Evolutionary conservation across 2,888 invertebrate species (phyloP), one percentile per base, ranked within the genome.

Genomic region (Perdita meconis): DNA sequence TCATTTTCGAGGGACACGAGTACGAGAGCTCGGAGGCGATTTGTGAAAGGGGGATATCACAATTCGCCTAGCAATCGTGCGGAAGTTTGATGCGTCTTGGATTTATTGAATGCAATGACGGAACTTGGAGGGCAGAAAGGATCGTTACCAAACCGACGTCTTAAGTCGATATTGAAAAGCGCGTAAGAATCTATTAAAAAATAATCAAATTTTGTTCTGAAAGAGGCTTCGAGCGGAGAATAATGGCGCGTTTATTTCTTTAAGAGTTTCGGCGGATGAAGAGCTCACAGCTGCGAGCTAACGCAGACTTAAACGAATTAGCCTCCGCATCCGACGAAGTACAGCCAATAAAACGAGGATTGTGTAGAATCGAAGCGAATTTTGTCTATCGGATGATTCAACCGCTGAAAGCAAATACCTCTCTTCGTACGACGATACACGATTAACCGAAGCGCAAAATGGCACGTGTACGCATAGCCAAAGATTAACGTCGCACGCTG

Each of bases 1-100:
- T 80, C 77, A 81, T 68, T 66, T 56, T 42, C 51, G 77, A 63
- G 71, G 59, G 59, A 51, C 55, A 57, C 24, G 50, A 56, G 69
- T 22, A 30, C 47, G 60, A 60, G 56, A 68, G 57, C 70, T 60
- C 36, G 30, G 40, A 44, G 40, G 24, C 51, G 63, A 71, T 64
- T 59, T 44, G 24, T 5, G 44, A 30, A 6, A 36, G 24, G 26
- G 22, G 64, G 64, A 50, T 61, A 51, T 50, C 50, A 42, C 24
- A 19, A 36, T 22, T 24, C 22, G 66, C 30, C 38, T 42, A 42
- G 53, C 51, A 71, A 71, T 57, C 63, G 80, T 50, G 63, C 50
- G 30, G 70, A 61, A 70, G 56, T 71, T 68, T 64, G 64, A 67
- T 55, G 42, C 22, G 44, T 6, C 40, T 57, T 57, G 66, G 69